Percentiles rank a stretch among this genome's conserved stretches.
These are phyloP conservation scores for Hippoglossus stenolepis DNA, from an alignment of 2,113 vertebrate species.

Conservation along the genomic window DNA sequence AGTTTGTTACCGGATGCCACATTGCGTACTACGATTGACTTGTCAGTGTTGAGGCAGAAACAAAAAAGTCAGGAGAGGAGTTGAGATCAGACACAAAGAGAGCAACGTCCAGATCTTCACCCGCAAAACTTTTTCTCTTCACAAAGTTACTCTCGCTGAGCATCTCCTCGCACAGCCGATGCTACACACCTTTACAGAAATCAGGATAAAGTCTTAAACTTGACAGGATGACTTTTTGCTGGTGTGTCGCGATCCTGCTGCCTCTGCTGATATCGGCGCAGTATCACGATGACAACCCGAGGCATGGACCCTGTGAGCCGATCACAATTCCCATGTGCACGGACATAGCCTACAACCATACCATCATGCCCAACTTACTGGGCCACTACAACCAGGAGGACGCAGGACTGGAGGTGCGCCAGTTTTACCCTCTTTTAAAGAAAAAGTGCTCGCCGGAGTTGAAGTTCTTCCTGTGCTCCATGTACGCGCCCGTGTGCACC, in stretches of 20 bases:
- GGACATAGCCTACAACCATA: constrained; percentile 96
- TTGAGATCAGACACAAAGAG: constrained; percentile 45
- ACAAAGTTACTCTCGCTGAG: neutral
- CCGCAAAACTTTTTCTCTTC: neutral
- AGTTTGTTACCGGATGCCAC: neutral
- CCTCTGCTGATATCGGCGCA: constrained; percentile 78
- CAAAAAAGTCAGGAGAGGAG: constrained; percentile 63
- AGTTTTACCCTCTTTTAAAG: constrained; percentile 95
- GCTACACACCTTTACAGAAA: neutral
- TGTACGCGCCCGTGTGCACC: constrained; percentile 97
- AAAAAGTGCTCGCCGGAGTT: constrained; percentile 94
- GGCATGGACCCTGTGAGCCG: constrained; percentile 94
- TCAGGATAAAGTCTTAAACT: constrained; percentile 12
- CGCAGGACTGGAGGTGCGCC: constrained; percentile 93
- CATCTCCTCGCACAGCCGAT: neutral
- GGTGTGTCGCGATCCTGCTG: constrained; percentile 63
- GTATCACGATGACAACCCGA: constrained; percentile 91
- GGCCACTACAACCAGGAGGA: constrained; percentile 96
- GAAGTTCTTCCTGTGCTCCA: constrained; percentile 97
- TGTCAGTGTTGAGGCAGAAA: constrained; percentile 51
- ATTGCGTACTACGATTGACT: neutral
- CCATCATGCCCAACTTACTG: constrained; percentile 94
- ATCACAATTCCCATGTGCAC: constrained; percentile 96
- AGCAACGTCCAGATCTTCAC: neutral
- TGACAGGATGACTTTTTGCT: constrained; percentile 63